Conservation (phyloP, 2,797 vertebrate species). For the Ciconia nigra region DNA sequence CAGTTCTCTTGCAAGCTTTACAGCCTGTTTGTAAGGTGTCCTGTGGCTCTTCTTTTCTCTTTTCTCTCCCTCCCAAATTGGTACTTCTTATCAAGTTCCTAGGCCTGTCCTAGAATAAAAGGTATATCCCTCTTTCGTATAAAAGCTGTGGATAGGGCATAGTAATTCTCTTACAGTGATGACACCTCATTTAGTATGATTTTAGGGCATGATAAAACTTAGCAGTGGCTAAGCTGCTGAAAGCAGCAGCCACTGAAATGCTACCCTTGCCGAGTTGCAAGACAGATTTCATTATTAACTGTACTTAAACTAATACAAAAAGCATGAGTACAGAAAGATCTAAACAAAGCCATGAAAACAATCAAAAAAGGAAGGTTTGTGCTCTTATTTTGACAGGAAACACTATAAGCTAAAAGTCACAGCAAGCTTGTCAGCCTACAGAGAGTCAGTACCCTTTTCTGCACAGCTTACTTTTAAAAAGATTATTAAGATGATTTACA, state of each 20-base stretch:
- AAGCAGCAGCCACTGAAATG: neutral
- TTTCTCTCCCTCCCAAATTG: neutral
- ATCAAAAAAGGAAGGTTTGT: neutral
- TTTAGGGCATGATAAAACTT: neutral
- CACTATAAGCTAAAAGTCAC: neutral
- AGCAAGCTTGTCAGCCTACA: neutral
- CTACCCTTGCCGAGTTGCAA: neutral
- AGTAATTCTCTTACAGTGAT: neutral
- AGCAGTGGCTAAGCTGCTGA: neutral
- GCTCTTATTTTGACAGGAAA: neutral
- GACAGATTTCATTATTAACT: neutral
- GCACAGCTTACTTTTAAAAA: neutral
- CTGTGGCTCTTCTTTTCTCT: neutral
- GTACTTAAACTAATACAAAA: neutral
- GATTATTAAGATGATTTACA: neutral
- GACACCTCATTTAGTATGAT: neutral
- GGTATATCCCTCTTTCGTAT: neutral
- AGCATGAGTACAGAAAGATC: fast-evolving
- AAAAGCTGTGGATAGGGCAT: neutral
- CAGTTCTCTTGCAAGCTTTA: neutral
- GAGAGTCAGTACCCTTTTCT: neutral
- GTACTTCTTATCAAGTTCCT: neutral
- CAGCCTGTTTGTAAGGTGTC: neutral
- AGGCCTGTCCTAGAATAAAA: neutral
- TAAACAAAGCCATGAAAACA: neutral